Evolutionary conservation across 2,113 vertebrate species (phyloP).

Genomic region (Erpornis zantholeuca): DNA sequence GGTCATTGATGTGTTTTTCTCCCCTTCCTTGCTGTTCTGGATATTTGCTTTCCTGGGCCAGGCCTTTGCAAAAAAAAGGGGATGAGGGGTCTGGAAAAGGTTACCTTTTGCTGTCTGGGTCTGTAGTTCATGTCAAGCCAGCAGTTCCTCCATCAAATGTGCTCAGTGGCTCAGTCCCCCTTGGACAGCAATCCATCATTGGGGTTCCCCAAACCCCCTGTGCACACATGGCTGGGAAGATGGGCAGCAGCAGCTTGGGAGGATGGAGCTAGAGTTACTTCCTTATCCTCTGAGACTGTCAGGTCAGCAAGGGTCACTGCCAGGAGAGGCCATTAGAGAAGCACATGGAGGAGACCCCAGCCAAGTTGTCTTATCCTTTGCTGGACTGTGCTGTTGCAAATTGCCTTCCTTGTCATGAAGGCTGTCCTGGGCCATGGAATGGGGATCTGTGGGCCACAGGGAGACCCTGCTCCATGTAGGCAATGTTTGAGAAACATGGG

Average conservation of each 20-base stretch:
- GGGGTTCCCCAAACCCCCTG: neutral
- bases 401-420: neutral
- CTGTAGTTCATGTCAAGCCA: neutral
- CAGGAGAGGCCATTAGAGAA: neutral
- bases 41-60: neutral
- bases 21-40: neutral
- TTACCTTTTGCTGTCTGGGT: neutral
- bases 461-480: neutral
- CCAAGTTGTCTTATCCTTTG: neutral
- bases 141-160: neutral
- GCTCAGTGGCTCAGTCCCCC: neutral
- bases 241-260: neutral
- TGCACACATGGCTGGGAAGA: neutral
- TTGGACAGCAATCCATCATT: neutral
- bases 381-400: neutral
- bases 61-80: neutral
- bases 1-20: neutral
- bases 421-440: fast-evolving
- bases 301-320: neutral
- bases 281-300: neutral
- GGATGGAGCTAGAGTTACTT: neutral
- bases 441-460: neutral
- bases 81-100: neutral
- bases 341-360: neutral
- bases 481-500: neutral